Conservation (phyloP, 1,140 invertebrate species). For the Thaumetopoea pityocampa region DNA sequence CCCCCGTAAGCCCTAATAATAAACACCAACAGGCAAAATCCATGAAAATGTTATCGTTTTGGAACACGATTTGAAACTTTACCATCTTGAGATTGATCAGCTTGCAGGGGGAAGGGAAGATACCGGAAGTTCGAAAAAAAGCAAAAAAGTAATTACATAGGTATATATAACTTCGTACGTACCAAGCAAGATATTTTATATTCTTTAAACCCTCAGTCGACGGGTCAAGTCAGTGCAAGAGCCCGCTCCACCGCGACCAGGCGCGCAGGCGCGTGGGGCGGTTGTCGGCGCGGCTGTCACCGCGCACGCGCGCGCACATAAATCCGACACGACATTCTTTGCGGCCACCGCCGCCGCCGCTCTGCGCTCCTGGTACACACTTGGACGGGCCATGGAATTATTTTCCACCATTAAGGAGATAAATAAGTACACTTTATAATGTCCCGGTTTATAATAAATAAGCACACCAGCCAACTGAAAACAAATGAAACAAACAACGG, state of each 20-base stretch:
- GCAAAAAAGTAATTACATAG: background rate
- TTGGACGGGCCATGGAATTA: too few relatives aligned
- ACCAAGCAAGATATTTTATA: slow-evolving; percentile 10
- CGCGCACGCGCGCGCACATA: slow-evolving; percentile 45
- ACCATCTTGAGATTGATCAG: background rate
- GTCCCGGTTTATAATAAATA: too few relatives aligned
- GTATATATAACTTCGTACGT: background rate
- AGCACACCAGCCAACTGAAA: too few relatives aligned
- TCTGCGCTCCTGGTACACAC: slow-evolving; percentile 38
- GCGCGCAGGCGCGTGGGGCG: slow-evolving; percentile 43
- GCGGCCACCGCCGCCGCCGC: slow-evolving; percentile 40
- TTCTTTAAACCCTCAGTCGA: slow-evolving; percentile 10
- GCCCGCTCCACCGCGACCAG: slow-evolving; percentile 29
- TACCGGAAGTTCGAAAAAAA: background rate
- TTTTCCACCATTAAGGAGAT: too few relatives aligned
- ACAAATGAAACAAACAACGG: too few relatives aligned
- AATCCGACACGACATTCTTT: slow-evolving; percentile 61
- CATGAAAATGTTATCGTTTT: too few relatives aligned
- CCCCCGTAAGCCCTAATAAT: too few relatives aligned
- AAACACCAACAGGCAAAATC: too few relatives aligned
- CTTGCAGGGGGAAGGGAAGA: background rate
- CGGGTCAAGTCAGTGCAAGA: slow-evolving; percentile 4
- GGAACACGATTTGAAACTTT: too few relatives aligned
- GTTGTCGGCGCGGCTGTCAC: slow-evolving; percentile 47
- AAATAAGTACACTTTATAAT: too few relatives aligned